A percentile compares a stretch with the other conserved stretches of the same genome.
Evolutionary conservation across 2,113 vertebrate species (phyloP).

Genomic region (Menidia beryllina): DNA sequence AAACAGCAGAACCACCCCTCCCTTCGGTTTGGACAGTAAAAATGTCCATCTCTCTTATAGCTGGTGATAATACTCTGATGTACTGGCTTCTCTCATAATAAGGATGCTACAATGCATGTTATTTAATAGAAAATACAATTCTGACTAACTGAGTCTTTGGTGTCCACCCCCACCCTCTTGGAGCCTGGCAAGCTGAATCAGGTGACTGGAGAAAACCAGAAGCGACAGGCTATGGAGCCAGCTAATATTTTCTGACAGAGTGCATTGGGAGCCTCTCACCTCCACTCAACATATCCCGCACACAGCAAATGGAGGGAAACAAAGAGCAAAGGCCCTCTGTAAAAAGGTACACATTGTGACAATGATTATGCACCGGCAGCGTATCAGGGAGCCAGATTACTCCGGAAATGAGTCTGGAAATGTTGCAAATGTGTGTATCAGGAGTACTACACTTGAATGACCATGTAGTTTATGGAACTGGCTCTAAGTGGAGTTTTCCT

Average conservation of each 20-base stretch:
- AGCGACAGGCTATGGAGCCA: conserved; percentile 73
- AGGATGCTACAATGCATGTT: conserved; percentile 59
- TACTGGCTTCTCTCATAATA: conserved; percentile 61
- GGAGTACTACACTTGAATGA: conserved; percentile 58
- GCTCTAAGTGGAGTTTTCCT: conserved; percentile 34
- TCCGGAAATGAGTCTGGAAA: conserved; percentile 68
- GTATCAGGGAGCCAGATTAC: conserved; percentile 55
- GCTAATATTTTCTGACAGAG: conserved; percentile 77
- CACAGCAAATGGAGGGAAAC: conserved; percentile 66
- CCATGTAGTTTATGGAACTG: conserved; percentile 49
- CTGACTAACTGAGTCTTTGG: conserved; percentile 53
- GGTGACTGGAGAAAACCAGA: conserved; percentile 67
- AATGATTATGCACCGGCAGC: conserved; percentile 48
- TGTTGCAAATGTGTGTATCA: conserved; percentile 61
- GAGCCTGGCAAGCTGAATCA: conserved; percentile 28
- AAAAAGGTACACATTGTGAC: conserved; percentile 37
- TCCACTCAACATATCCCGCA: conserved; percentile 67
- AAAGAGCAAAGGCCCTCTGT: conserved; percentile 43
- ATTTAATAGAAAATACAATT: conserved; percentile 77
- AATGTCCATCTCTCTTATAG: conserved; percentile 42
- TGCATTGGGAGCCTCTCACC: conserved; percentile 77
- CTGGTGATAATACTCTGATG: conserved; percentile 15
- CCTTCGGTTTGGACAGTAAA: conserved; percentile 30
- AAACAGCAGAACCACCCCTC: conserved; percentile 2
- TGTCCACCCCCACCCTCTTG: conserved; percentile 22